Conservation (phyloP, 2,797 vertebrate genomes). For the Tenualosa ilisha region DNA sequence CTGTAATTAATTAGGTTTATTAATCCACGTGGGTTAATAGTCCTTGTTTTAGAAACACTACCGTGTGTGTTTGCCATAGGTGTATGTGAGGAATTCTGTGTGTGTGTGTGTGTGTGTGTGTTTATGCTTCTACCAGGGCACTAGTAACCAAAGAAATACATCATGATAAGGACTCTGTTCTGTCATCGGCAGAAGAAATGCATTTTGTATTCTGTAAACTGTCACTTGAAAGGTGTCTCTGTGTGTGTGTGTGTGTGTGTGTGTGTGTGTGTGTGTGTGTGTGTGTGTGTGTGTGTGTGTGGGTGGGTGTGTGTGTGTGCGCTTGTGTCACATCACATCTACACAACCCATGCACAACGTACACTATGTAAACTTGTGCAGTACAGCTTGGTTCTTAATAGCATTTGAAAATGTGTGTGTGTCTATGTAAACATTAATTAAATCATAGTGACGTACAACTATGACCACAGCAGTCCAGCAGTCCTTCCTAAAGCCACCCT, state of each 20-base stretch:
- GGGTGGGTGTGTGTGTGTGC: background rate
- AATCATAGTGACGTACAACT: background rate
- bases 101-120: background rate
- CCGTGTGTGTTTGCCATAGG: too few species aligned
- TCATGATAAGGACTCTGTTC: background rate
- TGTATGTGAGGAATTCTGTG: background rate
- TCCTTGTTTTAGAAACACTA: background rate
- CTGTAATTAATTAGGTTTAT: background rate
- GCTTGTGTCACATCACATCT: background rate
- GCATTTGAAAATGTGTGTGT: background rate
- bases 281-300: background rate
- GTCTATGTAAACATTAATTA: background rate
- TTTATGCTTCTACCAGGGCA: background rate
- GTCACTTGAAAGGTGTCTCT: background rate
- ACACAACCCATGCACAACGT: too few species aligned
- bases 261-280: background rate
- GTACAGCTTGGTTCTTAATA: too few species aligned
- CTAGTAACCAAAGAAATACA: background rate
- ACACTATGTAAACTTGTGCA: too few species aligned
- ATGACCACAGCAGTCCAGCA: background rate
- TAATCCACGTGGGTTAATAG: background rate
- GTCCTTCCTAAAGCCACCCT: background rate
- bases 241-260: background rate
- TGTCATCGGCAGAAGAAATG: background rate
- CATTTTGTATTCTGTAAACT: background rate